These are phyloP conservation scores for Jordanella pulchra DNA, from an alignment of 2,797 vertebrate species.

Conservation along the genomic window DNA sequence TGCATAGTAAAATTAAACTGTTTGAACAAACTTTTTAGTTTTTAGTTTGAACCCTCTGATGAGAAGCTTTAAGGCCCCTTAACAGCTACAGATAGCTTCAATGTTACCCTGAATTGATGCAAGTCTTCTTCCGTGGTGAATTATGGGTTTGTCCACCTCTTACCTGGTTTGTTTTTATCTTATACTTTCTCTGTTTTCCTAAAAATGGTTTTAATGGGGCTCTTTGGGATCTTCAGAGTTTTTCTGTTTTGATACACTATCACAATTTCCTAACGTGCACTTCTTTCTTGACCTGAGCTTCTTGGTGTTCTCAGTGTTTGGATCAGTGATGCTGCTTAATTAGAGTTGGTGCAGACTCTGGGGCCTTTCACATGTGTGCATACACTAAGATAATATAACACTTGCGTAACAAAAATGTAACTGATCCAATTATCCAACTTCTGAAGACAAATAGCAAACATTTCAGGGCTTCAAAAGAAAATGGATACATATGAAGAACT, in stretches of 20 bases:
- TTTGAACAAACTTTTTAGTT: neutral
- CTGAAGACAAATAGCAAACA: neutral
- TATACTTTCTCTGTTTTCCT: neutral
- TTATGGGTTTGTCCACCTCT: neutral
- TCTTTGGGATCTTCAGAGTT: neutral
- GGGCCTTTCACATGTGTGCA: neutral
- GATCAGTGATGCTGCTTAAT: neutral
- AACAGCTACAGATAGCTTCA: neutral
- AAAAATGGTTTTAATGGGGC: neutral
- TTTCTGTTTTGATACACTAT: neutral
- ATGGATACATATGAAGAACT: too few relatives aligned
- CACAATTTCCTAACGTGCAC: neutral
- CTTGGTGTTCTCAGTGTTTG: neutral
- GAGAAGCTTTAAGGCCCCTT: neutral
- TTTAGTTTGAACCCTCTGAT: too few relatives aligned
- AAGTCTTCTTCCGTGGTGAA: neutral
- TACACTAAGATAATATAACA: neutral
- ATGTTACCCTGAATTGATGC: neutral
- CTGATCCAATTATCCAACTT: neutral
- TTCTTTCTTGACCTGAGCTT: neutral
- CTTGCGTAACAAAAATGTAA: neutral
- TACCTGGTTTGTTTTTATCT: neutral
- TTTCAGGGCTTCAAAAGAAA: neutral
- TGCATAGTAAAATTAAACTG: too few relatives aligned
- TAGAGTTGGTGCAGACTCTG: neutral